Percentiles rank a stretch among this genome's conserved stretches.
phyloP scores from a whole-genome alignment of 1,140 invertebrate species.

The Drosophila rufa region DNA sequence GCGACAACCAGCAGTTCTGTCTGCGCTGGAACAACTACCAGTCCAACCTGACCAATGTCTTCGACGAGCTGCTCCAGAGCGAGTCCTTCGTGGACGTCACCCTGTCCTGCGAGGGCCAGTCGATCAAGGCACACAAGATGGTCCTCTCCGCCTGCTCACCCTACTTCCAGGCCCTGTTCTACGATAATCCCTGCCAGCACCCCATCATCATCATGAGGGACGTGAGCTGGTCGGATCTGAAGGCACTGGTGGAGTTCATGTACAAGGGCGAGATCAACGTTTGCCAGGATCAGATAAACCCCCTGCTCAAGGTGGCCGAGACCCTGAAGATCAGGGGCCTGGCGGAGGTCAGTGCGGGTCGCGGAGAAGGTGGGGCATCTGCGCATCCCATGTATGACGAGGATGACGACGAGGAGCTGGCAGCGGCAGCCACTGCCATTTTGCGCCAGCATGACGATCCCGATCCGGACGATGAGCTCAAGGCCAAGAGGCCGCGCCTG shows the following conservation, averaged over 20 bases:
- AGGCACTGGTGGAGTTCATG: constrained; percentile 96
- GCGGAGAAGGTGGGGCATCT: constrained; percentile 46
- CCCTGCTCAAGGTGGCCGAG: constrained; percentile 94
- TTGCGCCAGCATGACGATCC: constrained; percentile 55
- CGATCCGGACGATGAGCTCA: constrained; percentile 56
- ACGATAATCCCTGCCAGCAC: constrained; percentile 96
- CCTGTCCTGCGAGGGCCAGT: constrained; percentile 95
- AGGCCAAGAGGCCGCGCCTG: constrained; percentile 70
- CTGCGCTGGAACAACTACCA: constrained; percentile 98
- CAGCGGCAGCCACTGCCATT: constrained; percentile 54
- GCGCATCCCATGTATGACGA: constrained; percentile 83
- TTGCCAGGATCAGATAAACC: constrained; percentile 94
- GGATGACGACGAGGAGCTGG: constrained; percentile 78
- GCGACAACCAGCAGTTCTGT: constrained; percentile 89
- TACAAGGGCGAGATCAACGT: constrained; percentile 97
- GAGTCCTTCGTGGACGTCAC: constrained; percentile 97
- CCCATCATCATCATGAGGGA: constrained; percentile 96
- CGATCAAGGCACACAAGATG: constrained; percentile 96
- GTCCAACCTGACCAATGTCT: constrained; percentile 95
- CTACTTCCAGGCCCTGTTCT: constrained; percentile 95
- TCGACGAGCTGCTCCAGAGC: constrained; percentile 95
- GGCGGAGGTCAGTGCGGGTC: constrained; percentile 91
- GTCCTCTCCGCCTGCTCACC: constrained; percentile 96
- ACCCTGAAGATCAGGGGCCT: constrained; percentile 94
- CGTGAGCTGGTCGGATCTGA: constrained; percentile 94